A percentile compares a stretch with the other conserved stretches of the same genome.
Conservation (phyloP, 1,140 invertebrate species). For the Zaprionus ornatus region DNA sequence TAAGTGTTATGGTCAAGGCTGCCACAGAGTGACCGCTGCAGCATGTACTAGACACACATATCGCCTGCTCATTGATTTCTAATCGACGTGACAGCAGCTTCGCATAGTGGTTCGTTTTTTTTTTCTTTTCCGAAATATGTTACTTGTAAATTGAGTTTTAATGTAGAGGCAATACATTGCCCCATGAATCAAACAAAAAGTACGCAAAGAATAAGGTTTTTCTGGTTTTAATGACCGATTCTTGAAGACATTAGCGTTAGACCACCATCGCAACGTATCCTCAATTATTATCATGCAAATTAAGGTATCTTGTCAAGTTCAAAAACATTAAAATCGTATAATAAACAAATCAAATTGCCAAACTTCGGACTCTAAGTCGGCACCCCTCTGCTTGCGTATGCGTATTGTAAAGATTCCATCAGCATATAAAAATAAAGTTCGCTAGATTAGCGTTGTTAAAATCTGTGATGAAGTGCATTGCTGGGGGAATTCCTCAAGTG, state of each 20-base stretch:
- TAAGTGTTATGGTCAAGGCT: constrained; percentile 79
- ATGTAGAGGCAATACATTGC: constrained; percentile 58
- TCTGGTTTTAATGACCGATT: constrained; percentile 46
- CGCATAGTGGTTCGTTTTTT: constrained; percentile 20
- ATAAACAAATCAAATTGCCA: constrained; percentile 24
- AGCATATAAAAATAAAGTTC: too few relatives aligned
- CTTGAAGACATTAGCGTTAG: constrained; percentile 46
- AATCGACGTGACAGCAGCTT: constrained; percentile 53
- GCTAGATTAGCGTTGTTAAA: too few relatives aligned
- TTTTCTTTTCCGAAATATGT: constrained; percentile 27
- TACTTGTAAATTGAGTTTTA: constrained; percentile 75
- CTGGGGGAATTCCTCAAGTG: too few relatives aligned
- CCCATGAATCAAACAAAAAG: constrained; percentile 29
- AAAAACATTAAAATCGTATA: constrained; percentile 75
- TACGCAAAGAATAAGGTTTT: constrained; percentile 13
- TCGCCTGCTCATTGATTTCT: constrained; percentile 67
- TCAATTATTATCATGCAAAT: constrained; percentile 74
- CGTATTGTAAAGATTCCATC: not conserved
- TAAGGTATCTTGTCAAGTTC: constrained; percentile 71
- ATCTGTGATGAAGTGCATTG: too few relatives aligned
- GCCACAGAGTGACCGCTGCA: constrained; percentile 51
- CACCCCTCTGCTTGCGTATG: constrained; percentile 2
- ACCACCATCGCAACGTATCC: constrained; percentile 11
- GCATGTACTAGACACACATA: constrained; percentile 41
- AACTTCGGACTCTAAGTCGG: constrained; percentile 9